Percentiles rank a stretch among this genome's conserved stretches.
Conservation (phyloP, 2,797 vertebrate species). For the Octomys mimax region DNA sequence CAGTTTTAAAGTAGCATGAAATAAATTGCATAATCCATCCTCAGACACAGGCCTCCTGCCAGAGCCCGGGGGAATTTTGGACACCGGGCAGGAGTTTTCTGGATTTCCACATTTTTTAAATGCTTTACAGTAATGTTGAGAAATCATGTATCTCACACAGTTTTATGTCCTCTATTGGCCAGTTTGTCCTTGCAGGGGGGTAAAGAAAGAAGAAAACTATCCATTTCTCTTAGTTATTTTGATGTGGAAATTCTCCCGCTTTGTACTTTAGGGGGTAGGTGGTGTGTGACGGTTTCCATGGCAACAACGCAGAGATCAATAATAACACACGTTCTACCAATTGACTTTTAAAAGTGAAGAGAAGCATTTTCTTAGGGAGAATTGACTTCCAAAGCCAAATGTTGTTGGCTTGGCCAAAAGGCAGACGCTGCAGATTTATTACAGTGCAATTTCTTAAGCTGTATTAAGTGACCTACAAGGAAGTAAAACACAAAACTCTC, state of each 20-base stretch:
- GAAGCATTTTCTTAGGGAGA: not conserved
- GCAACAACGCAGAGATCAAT: fast-evolving
- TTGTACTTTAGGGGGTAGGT: not conserved
- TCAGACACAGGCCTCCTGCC: not conserved
- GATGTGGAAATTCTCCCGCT: not conserved
- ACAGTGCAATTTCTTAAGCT: no score
- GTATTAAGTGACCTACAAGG: not conserved
- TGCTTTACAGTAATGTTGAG: not conserved
- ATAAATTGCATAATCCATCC: not conserved
- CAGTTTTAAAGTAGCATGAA: conserved; percentile 22
- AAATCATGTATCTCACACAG: not conserved
- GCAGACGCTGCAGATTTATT: no score
- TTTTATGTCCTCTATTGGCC: not conserved
- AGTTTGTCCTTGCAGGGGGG: not conserved
- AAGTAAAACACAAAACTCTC: not conserved
- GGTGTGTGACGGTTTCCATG: not conserved
- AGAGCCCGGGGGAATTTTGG: not conserved
- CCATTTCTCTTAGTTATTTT: not conserved
- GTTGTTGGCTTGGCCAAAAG: not conserved
- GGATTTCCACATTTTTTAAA: not conserved
- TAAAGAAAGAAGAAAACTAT: not conserved
- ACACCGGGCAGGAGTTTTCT: not conserved
- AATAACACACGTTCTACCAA: not conserved
- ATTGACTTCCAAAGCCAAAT: not conserved
- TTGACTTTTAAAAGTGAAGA: not conserved